Evolutionary conservation across 2,888 invertebrate species (phyloP), one percentile per base, ranked within the genome.

Genomic region (Gymnoscelis rufifasciata): DNA sequence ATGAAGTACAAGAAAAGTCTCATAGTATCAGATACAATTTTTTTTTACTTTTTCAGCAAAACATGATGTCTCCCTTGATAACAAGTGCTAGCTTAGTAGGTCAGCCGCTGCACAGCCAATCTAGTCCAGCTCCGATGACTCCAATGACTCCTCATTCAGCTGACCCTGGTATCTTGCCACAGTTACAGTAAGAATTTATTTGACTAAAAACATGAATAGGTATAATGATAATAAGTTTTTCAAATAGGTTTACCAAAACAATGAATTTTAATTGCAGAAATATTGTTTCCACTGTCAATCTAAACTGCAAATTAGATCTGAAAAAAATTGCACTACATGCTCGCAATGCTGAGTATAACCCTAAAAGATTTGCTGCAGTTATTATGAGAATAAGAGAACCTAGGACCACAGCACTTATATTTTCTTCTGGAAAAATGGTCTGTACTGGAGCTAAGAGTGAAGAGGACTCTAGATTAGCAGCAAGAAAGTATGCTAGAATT

Each of bases 261-360:
- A 3, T 14, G 12, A 3, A 13, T 24, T 47, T 46, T 54, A 36
- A 53, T 89, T 89, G 47, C 80, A 97, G 97, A 74, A 99, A 99
- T 72, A 99, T 99, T 68, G 99, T 99, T 0, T 97, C 98, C 36
- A 99, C 99, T 3, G 98, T 99, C 0, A 99, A 98, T 79, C 87
- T 99, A 41, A 95, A 94, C 65, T 98, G 98, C 77, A 97, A 96
- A 82, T 84, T 99, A 58, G 98, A 99, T 73, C 89, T 99, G 51
- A 98, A 99, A 72, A 97, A 96, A 83, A 99, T 99, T 63, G 98
- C 99, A 0, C 87, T 99, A 1, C 98, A 98, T 76, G 98, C 99
- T 0, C 93, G 99, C 75, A 99, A 99, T 89, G 99, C 99, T 1
- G 99, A 99, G 81, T 99, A 99, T 74, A 99, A 99, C 80, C 99